These are phyloP conservation scores for Tyrannus savana DNA, from an alignment of 2,113 vertebrate genomes.

Conservation along the genomic window DNA sequence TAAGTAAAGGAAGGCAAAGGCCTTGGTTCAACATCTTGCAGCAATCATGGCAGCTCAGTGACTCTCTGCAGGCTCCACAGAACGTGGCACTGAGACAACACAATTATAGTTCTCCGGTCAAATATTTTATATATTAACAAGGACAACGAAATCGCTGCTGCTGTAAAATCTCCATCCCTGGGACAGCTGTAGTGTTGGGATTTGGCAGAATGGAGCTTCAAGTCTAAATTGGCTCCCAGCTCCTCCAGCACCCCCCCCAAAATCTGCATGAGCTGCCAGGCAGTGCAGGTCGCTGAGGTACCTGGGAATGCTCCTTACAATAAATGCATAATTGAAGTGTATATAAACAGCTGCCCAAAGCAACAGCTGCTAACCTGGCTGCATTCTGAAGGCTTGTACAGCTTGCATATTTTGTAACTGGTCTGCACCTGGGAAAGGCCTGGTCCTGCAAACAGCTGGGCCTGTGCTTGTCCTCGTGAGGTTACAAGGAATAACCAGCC, in stretches of 20 bases:
- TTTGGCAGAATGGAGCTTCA: background rate
- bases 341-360: slow-evolving; percentile 2
- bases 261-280: background rate
- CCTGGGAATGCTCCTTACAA: slow-evolving; percentile 29
- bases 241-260: background rate
- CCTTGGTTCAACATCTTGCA: background rate
- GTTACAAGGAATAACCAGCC: background rate
- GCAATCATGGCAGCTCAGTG: background rate
- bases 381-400: background rate
- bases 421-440: background rate
- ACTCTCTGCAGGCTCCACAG: background rate
- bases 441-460: background rate
- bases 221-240: background rate
- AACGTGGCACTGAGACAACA: background rate
- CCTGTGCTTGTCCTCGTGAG: background rate
- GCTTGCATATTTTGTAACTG: slow-evolving; percentile 36
- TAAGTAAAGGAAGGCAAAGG: slow-evolving; percentile 7
- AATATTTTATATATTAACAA: background rate
- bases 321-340: slow-evolving; percentile 26
- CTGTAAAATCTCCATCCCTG: background rate
- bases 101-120: rapidly evolving
- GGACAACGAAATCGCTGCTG: background rate
- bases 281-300: slow-evolving; percentile 12
- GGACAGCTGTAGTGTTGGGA: slow-evolving; percentile 4
- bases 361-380: background rate